Conservation (phyloP, 2,797 vertebrate genomes). For the Onychomys arenicola region DNA sequence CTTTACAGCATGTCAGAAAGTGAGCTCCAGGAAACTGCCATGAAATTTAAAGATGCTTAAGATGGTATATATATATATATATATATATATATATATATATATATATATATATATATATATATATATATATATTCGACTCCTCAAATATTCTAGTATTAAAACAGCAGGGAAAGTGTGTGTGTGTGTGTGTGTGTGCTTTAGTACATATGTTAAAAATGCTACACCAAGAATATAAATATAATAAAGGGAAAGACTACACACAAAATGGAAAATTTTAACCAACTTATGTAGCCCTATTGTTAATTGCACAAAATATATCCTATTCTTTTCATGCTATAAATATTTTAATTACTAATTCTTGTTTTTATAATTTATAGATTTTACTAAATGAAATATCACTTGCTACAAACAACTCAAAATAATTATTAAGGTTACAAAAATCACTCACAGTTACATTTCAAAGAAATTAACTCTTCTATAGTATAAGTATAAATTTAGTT, state of each 20-base stretch:
- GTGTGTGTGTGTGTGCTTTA: not conserved
- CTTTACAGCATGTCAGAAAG: slow-evolving; percentile 2
- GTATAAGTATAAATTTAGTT: not conserved
- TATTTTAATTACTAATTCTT: slow-evolving; percentile 20
- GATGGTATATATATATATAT: too few species aligned
- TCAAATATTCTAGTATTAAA: slow-evolving; percentile 55
- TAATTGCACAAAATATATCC: slow-evolving; percentile 25
- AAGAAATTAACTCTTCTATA: slow-evolving; percentile 41
- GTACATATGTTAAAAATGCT: not conserved
- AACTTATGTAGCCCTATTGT: not conserved
- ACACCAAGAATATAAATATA: slow-evolving; percentile 18
- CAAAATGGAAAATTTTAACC: not conserved
- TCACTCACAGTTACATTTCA: slow-evolving; percentile 35
- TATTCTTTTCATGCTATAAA: not conserved
- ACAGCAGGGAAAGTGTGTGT: slow-evolving; percentile 36
- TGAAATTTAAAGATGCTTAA: slow-evolving; percentile 30
- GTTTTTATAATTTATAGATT: slow-evolving; percentile 17
- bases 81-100: too few species aligned
- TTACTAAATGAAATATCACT: not conserved
- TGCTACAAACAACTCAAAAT: slow-evolving; percentile 16
- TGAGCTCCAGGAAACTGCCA: not conserved
- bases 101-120: too few species aligned
- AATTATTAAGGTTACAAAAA: slow-evolving; percentile 41
- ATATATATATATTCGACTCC: too few species aligned
- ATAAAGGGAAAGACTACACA: slow-evolving; percentile 20